Conservation (phyloP, 2,113 vertebrate genomes). For the Anolis sagrei region DNA sequence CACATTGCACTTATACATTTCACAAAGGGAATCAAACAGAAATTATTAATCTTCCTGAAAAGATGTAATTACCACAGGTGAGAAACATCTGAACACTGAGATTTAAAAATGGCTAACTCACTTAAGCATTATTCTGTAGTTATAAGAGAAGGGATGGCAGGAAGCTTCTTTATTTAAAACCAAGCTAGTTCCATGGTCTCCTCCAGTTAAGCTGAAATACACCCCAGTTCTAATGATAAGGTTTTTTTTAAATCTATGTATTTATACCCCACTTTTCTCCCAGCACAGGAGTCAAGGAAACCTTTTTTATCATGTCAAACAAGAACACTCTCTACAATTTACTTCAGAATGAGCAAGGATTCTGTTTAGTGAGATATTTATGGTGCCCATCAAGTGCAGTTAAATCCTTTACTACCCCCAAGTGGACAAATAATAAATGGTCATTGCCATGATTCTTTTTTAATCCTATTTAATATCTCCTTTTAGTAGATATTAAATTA, state of each 20-base stretch:
- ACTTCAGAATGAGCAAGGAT: fast-evolving
- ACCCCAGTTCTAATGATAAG: not conserved
- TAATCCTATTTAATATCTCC: not conserved
- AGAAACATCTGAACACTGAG: not conserved
- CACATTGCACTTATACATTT: not conserved
- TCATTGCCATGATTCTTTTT: slow-evolving; percentile 36
- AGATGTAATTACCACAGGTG: not conserved
- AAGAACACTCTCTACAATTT: not conserved
- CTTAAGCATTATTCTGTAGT: not conserved
- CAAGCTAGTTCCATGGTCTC: not conserved
- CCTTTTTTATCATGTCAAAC: not conserved
- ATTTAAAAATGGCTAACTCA: not conserved
- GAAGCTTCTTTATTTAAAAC: not conserved
- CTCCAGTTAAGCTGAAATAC: not conserved
- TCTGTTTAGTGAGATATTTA: not conserved
- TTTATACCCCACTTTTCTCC: no score
- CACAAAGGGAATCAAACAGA: not conserved
- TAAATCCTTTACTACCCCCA: slow-evolving; percentile 74
- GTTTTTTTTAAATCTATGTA: no score
- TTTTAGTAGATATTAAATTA: not conserved
- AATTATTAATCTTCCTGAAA: fast-evolving
- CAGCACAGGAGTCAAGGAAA: no score
- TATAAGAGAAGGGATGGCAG: not conserved
- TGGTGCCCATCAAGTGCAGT: slow-evolving; percentile 56
- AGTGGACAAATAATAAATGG: slow-evolving; percentile 58